Evolutionary conservation across 2,888 invertebrate species (phyloP).

Genomic region (Dynastes hyllus): DNA sequence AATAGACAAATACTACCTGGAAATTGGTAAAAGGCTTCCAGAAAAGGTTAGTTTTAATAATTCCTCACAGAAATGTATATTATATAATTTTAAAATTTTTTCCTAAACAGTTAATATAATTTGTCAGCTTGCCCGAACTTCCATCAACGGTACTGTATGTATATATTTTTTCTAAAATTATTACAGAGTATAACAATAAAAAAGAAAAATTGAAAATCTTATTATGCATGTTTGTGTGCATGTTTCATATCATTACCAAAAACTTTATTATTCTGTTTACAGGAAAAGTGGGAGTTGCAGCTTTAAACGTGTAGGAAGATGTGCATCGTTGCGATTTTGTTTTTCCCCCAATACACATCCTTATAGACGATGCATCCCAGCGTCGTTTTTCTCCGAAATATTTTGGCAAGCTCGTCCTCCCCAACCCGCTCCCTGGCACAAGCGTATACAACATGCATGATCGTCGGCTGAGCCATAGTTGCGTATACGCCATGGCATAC

Average conservation of each 20-base stretch:
- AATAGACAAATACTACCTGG: no score
- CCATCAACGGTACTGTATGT: no score
- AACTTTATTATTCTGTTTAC: conserved; percentile 50
- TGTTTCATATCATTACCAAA: conserved; percentile 49
- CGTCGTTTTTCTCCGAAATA: conserved; percentile 7
- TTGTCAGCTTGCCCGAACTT: no score
- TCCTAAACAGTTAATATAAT: no score
- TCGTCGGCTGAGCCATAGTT: not conserved
- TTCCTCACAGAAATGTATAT: no score
- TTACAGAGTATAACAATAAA: no score
- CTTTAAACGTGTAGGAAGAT: conserved; percentile 53
- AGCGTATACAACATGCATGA: conserved; percentile 25
- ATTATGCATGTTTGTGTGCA: conserved; percentile 5
- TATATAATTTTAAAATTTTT: no score
- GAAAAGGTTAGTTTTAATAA: no score
- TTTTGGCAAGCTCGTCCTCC: not conserved
- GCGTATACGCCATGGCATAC: conserved; percentile 6
- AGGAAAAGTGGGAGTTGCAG: conserved; percentile 50
- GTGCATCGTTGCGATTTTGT: conserved; percentile 22
- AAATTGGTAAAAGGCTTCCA: no score
- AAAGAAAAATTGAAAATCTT: no score
- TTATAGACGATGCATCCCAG: not conserved
- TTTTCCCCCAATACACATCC: not conserved
- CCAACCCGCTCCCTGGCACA: not conserved
- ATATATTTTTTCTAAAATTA: no score